Conservation (phyloP, 2,797 vertebrate species). For the Squalus acanthias region DNA sequence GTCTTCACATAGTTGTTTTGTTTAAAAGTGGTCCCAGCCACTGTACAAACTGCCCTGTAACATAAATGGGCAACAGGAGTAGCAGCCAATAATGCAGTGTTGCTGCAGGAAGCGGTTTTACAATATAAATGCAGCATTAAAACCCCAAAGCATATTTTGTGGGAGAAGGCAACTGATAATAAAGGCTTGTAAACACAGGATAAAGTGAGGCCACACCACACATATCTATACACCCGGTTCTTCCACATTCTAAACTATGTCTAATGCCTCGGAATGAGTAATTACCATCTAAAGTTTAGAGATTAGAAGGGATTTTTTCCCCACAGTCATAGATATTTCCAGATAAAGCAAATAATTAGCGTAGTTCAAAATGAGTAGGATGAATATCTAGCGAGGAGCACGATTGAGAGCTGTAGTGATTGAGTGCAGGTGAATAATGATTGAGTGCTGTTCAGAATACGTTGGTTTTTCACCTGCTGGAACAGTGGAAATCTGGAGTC, state of each 20-base stretch:
- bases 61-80: not conserved
- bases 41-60: not conserved
- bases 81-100: not conserved
- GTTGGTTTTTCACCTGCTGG: not conserved
- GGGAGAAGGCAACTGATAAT: not conserved
- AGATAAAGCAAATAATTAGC: not conserved
- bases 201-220: not conserved
- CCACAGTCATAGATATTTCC: not conserved
- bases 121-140: not conserved
- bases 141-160: not conserved
- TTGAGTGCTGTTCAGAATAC: not conserved
- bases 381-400: not conserved
- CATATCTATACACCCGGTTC: not conserved
- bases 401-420: not conserved
- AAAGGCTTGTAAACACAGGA: not conserved
- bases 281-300: not conserved
- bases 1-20: not conserved
- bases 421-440: not conserved
- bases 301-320: not conserved
- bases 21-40: not conserved
- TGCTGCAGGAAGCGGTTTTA: not conserved
- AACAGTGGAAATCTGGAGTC: not conserved
- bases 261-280: not conserved
- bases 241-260: not conserved
- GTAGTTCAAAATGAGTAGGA: not conserved